Conservation (phyloP, 2,888 invertebrate genomes). For the Aleiodes testaceus region DNA sequence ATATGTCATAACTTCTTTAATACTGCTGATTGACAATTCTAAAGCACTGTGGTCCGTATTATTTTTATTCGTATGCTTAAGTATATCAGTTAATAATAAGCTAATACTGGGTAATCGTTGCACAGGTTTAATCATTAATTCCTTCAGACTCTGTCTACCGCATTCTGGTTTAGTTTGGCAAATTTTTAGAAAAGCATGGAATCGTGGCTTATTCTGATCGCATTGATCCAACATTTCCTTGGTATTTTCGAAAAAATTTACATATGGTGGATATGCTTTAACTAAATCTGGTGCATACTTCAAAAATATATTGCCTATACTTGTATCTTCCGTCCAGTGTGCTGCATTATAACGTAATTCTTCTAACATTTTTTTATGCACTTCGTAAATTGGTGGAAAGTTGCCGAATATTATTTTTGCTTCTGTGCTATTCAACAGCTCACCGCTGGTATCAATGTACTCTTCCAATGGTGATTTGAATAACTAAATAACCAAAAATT, state of each 20-base stretch:
- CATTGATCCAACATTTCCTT: conserved; percentile 94
- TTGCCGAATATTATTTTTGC: conserved; percentile 96
- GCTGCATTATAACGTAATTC: conserved; percentile 76
- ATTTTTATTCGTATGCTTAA: conserved; percentile 91
- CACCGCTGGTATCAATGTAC: conserved; percentile 79
- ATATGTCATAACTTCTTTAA: conserved; percentile 95
- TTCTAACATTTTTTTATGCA: conserved; percentile 86
- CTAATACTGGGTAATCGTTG: conserved; percentile 97
- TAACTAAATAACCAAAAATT: conserved; percentile 82
- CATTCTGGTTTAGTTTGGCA: conserved; percentile 96
- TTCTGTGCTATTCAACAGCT: conserved; percentile 91
- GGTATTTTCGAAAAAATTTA: conserved; percentile 98
- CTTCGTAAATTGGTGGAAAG: conserved; percentile 94
- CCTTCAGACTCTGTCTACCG: conserved; percentile 95
- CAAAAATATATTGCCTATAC: conserved; percentile 90
- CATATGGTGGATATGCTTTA: conserved; percentile 97
- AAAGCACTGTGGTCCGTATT: conserved; percentile 91
- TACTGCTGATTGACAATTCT: conserved; percentile 88
- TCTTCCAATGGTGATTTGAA: conserved; percentile 95
- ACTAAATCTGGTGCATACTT: conserved; percentile 90
- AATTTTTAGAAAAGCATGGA: conserved; percentile 98
- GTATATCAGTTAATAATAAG: conserved; percentile 93
- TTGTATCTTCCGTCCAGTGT: conserved; percentile 91
- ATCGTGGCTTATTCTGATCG: conserved; percentile 94
- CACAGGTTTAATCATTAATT: conserved; percentile 97